A percentile compares a stretch with the other conserved stretches of the same genome.
These are phyloP conservation scores for Stegodyphus mimosarum DNA, from an alignment of 1,140 invertebrate genomes.

Conservation along the genomic window DNA sequence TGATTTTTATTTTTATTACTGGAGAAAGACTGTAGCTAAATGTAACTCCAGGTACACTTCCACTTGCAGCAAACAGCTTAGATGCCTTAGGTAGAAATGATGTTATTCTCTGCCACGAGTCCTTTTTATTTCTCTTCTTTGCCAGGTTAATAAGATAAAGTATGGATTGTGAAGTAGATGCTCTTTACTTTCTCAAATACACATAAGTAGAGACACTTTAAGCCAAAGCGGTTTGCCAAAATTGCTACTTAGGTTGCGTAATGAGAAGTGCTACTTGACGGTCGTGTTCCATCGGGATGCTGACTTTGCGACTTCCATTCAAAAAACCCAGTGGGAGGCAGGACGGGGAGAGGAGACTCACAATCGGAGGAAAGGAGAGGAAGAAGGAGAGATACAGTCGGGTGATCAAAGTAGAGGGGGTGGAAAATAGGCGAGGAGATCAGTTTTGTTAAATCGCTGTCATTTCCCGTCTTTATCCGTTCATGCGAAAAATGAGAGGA, in stretches of 20 bases:
- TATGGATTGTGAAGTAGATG: too few species aligned
- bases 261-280: too few species aligned
- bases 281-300: not conserved
- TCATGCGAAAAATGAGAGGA: constrained; percentile 7
- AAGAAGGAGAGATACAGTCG: not conserved
- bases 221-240: not conserved
- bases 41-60: too few species aligned
- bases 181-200: not conserved
- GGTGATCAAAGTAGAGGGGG: not conserved
- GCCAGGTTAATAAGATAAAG: too few species aligned
- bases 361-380: not conserved
- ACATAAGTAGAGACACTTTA: not conserved
- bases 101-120: too few species aligned
- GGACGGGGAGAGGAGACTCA: not conserved
- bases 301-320: constrained; percentile 1
- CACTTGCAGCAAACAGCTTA: too few species aligned
- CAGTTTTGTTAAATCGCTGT: constrained; percentile 41
- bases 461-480: constrained; percentile 25
- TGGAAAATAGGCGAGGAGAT: constrained; percentile 14
- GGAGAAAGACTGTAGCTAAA: too few species aligned
- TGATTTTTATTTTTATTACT: too few species aligned
- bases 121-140: too few species aligned
- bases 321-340: not conserved
- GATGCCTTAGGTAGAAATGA: too few species aligned
- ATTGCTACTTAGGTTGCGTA: too few species aligned